Conservation (phyloP, 2,888 invertebrate genomes). For the Noctua janthina region DNA sequence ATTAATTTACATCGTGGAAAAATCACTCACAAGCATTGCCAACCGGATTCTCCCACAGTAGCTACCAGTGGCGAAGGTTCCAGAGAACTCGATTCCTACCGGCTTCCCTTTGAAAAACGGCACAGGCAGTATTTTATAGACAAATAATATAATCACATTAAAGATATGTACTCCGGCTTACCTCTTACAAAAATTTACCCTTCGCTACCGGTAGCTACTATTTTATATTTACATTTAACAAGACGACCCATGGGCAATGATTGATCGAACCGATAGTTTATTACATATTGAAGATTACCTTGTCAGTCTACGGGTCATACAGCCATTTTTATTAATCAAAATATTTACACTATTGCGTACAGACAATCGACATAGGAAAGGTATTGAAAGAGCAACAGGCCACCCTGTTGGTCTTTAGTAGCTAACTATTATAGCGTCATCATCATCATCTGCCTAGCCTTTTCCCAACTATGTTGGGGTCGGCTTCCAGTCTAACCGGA, state of each 20-base stretch:
- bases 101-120: no score
- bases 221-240: not conserved
- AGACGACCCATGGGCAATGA: conserved; percentile 20
- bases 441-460: no score
- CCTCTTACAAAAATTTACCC: no score
- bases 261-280: conserved; percentile 34
- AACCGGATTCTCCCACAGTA: not conserved
- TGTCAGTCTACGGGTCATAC: conserved; percentile 37
- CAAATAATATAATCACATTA: no score
- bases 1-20: not conserved
- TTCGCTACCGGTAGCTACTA: not conserved
- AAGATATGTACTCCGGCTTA: no score
- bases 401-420: not conserved
- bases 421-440: no score
- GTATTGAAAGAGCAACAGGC: not conserved
- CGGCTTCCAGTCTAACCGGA: no score
- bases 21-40: not conserved
- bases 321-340: conserved; percentile 51
- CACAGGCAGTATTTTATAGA: no score
- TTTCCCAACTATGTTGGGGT: no score
- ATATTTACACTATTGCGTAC: conserved; percentile 34
- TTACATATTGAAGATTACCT: conserved; percentile 50
- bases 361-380: not conserved
- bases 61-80: no score
- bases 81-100: no score